phyloP scores from a whole-genome alignment of 2,113 vertebrate species.

The Megaceryle torquata region DNA sequence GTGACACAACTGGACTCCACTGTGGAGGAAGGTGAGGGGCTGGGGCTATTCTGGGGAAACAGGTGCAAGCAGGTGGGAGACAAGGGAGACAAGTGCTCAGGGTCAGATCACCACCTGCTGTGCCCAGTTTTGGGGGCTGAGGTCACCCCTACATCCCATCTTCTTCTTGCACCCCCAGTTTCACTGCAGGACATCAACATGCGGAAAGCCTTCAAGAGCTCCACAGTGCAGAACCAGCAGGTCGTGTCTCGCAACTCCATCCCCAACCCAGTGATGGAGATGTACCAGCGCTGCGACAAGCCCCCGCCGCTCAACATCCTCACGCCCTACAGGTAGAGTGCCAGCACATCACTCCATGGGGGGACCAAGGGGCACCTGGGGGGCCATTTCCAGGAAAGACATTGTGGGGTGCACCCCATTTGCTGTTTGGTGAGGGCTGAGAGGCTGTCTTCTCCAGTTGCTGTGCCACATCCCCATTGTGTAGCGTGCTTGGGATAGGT shows the following conservation, averaged over 20 bases:
- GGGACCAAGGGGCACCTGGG: fast-evolving
- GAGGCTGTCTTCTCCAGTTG: not conserved
- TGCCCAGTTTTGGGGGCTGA: fast-evolving
- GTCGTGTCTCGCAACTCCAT: slow-evolving; percentile 90
- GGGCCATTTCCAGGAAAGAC: not conserved
- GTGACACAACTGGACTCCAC: slow-evolving; percentile 94
- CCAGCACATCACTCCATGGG: fast-evolving
- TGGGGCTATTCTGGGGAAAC: not conserved
- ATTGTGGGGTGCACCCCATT: fast-evolving
- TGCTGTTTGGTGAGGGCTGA: not conserved
- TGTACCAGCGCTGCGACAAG: slow-evolving; percentile 90
- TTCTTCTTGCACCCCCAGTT: slow-evolving; percentile 69
- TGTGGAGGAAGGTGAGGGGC: slow-evolving; percentile 86
- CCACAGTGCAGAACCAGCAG: slow-evolving; percentile 92
- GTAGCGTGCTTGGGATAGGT: fast-evolving
- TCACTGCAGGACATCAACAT: slow-evolving; percentile 94
- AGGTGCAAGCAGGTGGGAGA: not conserved
- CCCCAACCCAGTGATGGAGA: slow-evolving; percentile 91
- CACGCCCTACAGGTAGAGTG: slow-evolving; percentile 83
- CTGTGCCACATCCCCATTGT: not conserved
- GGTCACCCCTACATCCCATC: not conserved
- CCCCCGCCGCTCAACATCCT: slow-evolving; percentile 92
- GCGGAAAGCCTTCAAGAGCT: slow-evolving; percentile 93
- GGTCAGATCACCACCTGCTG: fast-evolving
- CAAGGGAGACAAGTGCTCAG: fast-evolving